A percentile compares a stretch with the other conserved stretches of the same genome.
phyloP scores from a whole-genome alignment of 1,140 invertebrate species.

The Halyomorpha halys region DNA sequence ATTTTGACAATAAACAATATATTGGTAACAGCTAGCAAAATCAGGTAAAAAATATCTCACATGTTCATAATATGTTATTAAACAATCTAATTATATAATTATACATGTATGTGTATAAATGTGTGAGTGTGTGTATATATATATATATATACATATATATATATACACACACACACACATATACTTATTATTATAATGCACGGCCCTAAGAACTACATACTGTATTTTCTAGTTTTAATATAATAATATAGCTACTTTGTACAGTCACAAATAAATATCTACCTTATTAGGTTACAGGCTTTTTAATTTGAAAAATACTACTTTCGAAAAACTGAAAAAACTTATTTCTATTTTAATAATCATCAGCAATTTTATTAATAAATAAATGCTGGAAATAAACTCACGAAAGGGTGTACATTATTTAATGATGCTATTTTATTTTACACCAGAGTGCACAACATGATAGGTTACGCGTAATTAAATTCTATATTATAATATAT shows the following conservation, averaged over 20 bases:
- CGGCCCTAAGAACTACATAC: conserved; percentile 21
- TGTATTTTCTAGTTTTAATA: conserved; percentile 18
- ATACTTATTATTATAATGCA: conserved; percentile 18
- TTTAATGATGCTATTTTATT: background rate
- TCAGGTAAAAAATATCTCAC: conserved; percentile 24
- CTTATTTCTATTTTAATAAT: conserved; percentile 2
- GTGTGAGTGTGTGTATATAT: conserved; percentile 4
- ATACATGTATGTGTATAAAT: background rate
- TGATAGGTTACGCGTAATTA: conserved; percentile 4
- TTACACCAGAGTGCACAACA: conserved; percentile 8
- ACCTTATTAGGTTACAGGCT: conserved; percentile 12
- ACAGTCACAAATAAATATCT: conserved; percentile 26
- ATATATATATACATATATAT: conserved; percentile 15
- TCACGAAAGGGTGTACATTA: background rate
- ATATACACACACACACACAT: background rate
- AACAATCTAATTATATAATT: conserved; percentile 6
- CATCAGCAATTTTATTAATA: conserved; percentile 6
- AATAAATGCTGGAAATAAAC: conserved; percentile 13
- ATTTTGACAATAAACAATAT: conserved; percentile 21
- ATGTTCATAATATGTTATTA: conserved; percentile 4
- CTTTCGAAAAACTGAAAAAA: conserved; percentile 5
- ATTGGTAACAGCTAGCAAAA: conserved; percentile 24
- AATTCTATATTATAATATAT: background rate
- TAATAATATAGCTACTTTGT: conserved; percentile 23
- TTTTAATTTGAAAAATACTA: conserved; percentile 5